A percentile compares a stretch with the other conserved stretches of the same genome.
phyloP scores from a whole-genome alignment of 2,113 vertebrate species.

The Regulus satrapa region DNA sequence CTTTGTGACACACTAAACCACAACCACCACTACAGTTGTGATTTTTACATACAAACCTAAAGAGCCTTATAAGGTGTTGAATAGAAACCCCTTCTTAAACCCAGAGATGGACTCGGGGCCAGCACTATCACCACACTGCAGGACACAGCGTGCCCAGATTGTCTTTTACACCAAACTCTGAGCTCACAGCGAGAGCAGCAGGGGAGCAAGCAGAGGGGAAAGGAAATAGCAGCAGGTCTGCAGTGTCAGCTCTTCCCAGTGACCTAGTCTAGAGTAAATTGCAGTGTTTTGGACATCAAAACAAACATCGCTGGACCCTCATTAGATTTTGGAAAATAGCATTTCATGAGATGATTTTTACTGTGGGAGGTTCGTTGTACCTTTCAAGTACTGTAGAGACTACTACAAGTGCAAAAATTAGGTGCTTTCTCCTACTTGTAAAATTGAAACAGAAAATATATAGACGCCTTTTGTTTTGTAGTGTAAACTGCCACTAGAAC shows the following conservation, averaged over 20 bases:
- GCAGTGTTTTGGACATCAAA: background rate
- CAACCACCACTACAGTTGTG: background rate
- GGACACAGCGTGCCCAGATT: background rate
- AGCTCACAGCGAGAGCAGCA: background rate
- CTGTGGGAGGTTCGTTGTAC: background rate
- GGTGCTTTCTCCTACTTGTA: background rate
- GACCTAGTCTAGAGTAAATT: background rate
- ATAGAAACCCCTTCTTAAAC: background rate
- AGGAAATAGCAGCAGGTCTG: background rate
- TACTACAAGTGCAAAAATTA: background rate
- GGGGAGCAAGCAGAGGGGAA: background rate
- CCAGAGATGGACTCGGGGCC: rapidly evolving
- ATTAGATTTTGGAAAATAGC: rapidly evolving
- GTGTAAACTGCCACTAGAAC: background rate
- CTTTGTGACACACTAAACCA: background rate
- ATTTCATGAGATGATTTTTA: background rate
- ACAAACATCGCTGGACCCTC: rapidly evolving
- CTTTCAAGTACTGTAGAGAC: background rate
- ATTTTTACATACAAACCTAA: background rate
- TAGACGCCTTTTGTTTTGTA: background rate
- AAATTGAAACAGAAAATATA: background rate
- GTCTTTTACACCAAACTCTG: background rate
- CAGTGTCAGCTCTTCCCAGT: background rate
- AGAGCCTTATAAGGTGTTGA: background rate
- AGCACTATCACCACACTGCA: too few relatives aligned